Evolutionary conservation across 2,888 invertebrate species (phyloP), one percentile per base, ranked within the genome.

Genomic region (Pristionchus maxplancki): DNA sequence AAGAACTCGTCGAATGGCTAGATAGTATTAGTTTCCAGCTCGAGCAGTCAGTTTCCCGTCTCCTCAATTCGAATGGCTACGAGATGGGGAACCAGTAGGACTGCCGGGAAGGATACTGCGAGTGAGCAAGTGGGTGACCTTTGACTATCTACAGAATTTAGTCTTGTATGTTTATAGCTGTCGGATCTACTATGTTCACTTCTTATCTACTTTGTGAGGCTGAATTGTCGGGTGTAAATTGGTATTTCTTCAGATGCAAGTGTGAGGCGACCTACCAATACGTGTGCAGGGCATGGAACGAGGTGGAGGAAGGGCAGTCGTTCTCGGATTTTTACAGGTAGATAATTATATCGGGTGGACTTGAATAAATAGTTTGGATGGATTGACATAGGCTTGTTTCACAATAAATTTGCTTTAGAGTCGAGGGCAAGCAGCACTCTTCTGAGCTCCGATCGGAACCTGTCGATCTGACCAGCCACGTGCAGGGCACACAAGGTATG

Each of bases 11-110:
- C 15, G 5, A 24, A 24, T 4, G 20, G 17, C 15, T 67, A 34
- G 1, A 1, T 0, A 67, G 11, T 67, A 28, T 1, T 34, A 13
- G 13, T 67, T 67, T 11, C 44, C 78, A 78, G 78, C 44, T 28
- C 44, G 20, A 20, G 78, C 78, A 8, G 44, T 90, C 6, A 94
- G 94, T 0, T 92, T 94, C 50, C 95, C 95, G 1, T 93, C 92
- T 50, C 95, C 95, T 9, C 89, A 92, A 15, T 95, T 92, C 89
- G 93, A 94, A 90, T 95, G 95, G 95, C 94, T 91, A 53, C 84
- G 89, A 91, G 62, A 88, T 93, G 85, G 94, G 93, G 87, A 90
- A 89, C 64, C 82, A 40, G 50, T 83, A 9, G 93, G 93, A 90
- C 91, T 28, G 71, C 37, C 50, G 34, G 78, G 78, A 2, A 24